phyloP scores from a whole-genome alignment of 2,888 invertebrate genomes.

The Pachliopta kotzebuea region DNA sequence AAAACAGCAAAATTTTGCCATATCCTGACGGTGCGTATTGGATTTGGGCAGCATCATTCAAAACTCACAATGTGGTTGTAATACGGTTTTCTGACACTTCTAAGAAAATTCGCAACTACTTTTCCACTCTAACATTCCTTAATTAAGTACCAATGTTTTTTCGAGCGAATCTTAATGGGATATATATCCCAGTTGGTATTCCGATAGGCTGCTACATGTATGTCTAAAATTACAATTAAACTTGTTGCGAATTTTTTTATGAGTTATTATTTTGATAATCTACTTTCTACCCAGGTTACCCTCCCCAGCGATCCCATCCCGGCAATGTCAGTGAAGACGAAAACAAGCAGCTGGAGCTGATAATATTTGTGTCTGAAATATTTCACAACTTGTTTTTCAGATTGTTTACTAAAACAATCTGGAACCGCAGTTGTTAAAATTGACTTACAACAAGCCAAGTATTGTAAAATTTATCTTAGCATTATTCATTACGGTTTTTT shows the following conservation, averaged over 20 bases:
- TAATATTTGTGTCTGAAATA: constrained; percentile 27
- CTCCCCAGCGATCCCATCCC: constrained; percentile 76
- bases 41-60: constrained; percentile 75
- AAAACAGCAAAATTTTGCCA: constrained; percentile 46
- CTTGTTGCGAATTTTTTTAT: constrained; percentile 57
- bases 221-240: constrained; percentile 35
- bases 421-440: constrained; percentile 5
- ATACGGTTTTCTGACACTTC: constrained; percentile 37
- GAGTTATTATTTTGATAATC: constrained; percentile 44
- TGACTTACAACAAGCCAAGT: constrained; percentile 6
- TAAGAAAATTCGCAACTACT: constrained; percentile 55
- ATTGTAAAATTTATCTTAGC: constrained; percentile 15
- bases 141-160: constrained; percentile 19
- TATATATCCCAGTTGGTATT: no score
- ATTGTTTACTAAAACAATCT: constrained; percentile 19
- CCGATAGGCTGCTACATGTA: neutral
- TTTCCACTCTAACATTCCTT: constrained; percentile 24
- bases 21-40: constrained; percentile 57
- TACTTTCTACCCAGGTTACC: constrained; percentile 71
- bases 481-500: no score
- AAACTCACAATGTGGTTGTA: constrained; percentile 68
- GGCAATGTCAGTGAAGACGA: constrained; percentile 72
- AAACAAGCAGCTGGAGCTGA: constrained; percentile 79
- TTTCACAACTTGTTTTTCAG: constrained; percentile 17
- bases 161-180: constrained; percentile 38